A percentile compares a stretch with the other conserved stretches of the same genome.
Conservation (phyloP, 1,140 invertebrate genomes). For the Cydia splendana region DNA sequence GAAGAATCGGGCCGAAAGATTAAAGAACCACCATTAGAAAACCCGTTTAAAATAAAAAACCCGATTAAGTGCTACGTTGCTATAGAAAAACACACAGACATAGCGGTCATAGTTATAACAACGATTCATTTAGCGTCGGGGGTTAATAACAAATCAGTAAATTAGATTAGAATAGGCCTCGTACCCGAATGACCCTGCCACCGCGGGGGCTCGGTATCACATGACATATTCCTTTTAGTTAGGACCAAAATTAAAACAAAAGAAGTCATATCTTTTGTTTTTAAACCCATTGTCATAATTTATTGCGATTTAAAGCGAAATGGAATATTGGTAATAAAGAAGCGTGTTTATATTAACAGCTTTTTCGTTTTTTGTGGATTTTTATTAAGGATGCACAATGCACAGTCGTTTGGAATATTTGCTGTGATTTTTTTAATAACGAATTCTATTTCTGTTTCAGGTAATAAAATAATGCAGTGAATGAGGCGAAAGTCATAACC, state of each 20-base stretch:
- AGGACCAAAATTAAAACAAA: slow-evolving; percentile 13
- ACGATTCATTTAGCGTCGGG: too few species aligned
- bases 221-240: slow-evolving; percentile 8
- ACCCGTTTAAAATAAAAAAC: too few species aligned
- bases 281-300: background rate
- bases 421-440: background rate
- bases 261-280: background rate
- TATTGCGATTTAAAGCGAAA: background rate
- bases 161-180: too few species aligned
- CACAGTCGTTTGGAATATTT: background rate
- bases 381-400: background rate
- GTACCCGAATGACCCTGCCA: background rate
- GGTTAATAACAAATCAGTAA: background rate
- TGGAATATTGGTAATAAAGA: slow-evolving; percentile 3
- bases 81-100: too few species aligned
- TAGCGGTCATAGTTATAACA: too few species aligned
- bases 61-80: too few species aligned
- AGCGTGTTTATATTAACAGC: background rate
- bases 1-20: too few species aligned
- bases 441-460: background rate
- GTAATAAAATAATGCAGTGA: background rate
- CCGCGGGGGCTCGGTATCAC: background rate
- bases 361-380: background rate
- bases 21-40: too few species aligned
- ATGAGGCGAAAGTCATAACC: background rate